Evolutionary conservation across 2,888 invertebrate species (phyloP).

Genomic region (Nomada ferruginata): DNA sequence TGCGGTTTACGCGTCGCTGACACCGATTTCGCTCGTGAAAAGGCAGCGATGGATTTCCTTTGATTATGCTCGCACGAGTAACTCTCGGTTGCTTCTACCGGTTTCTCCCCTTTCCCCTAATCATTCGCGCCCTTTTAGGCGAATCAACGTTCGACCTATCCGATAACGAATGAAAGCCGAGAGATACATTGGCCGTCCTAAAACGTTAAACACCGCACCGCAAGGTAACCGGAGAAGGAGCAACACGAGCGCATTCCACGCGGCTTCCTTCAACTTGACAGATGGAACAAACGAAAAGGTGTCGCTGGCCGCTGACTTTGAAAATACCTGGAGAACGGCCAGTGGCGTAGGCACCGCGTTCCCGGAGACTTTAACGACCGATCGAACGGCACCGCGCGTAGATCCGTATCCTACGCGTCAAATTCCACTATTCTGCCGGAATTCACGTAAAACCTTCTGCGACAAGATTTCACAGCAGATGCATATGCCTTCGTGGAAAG

Average conservation of each 20-base stretch:
- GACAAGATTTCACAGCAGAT: not conserved
- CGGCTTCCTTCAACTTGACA: slow-evolving; percentile 61
- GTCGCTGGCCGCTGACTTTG: slow-evolving; percentile 75
- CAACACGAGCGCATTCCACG: not conserved
- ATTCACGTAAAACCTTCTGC: not conserved
- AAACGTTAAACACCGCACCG: not conserved
- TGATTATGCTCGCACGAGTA: slow-evolving; percentile 41
- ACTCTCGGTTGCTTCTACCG: slow-evolving; percentile 2
- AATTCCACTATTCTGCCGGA: not conserved
- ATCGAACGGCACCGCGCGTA: slow-evolving; percentile 68
- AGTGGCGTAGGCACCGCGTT: slow-evolving; percentile 67
- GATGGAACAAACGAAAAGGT: slow-evolving; percentile 31
- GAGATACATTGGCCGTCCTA: too few relatives aligned
- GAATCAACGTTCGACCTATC: too few relatives aligned
- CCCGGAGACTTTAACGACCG: slow-evolving; percentile 76
- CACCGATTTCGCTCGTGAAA: slow-evolving; percentile 36
- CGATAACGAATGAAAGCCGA: not conserved
- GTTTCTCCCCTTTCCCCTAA: not conserved
- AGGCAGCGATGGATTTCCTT: slow-evolving; percentile 22
- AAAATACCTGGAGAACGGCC: slow-evolving; percentile 75
- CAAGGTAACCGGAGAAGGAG: not conserved
- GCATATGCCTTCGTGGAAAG: not conserved
- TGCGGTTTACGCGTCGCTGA: slow-evolving; percentile 42
- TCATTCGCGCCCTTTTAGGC: not conserved
- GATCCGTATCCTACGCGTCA: slow-evolving; percentile 10